A percentile compares a stretch with the other conserved stretches of the same genome.
These are phyloP conservation scores for Chelonia mydas DNA, from an alignment of 2,797 vertebrate genomes.

Conservation along the genomic window DNA sequence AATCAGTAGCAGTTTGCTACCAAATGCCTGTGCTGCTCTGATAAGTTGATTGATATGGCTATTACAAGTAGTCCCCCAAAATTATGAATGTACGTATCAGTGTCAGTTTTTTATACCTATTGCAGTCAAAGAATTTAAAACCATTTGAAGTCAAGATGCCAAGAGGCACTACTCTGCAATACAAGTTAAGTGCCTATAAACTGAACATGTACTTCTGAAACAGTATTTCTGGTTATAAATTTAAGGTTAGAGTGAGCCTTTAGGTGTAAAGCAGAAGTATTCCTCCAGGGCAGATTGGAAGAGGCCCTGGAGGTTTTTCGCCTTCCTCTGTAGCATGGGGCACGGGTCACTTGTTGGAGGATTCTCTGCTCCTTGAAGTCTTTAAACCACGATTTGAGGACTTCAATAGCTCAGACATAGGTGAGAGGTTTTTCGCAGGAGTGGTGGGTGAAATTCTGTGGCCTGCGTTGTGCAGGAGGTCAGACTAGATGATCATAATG, in stretches of 20 bases:
- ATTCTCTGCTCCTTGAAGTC: too few relatives aligned
- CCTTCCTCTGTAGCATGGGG: too few relatives aligned
- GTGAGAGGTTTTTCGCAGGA: too few relatives aligned
- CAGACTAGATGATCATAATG: too few relatives aligned
- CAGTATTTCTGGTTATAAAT: fast-evolving
- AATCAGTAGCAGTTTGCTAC: background rate
- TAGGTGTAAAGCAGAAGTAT: background rate
- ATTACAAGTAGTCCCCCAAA: background rate
- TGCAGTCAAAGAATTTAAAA: background rate
- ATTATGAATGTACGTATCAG: background rate
- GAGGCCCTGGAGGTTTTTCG: too few relatives aligned
- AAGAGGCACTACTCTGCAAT: background rate
- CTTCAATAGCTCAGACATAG: too few relatives aligned
- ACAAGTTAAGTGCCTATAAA: background rate
- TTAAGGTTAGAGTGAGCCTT: background rate
- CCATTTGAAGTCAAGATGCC: background rate
- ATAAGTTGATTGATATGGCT: background rate
- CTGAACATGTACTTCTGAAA: background rate
- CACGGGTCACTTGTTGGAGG: too few relatives aligned
- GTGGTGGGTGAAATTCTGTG: too few relatives aligned
- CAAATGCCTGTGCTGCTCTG: background rate
- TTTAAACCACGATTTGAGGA: too few relatives aligned
- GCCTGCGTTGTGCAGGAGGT: too few relatives aligned
- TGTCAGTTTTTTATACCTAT: background rate
- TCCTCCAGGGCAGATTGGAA: too few relatives aligned